Evolutionary conservation across 2,888 invertebrate species (phyloP).

Genomic region (Dendrolimus houi): DNA sequence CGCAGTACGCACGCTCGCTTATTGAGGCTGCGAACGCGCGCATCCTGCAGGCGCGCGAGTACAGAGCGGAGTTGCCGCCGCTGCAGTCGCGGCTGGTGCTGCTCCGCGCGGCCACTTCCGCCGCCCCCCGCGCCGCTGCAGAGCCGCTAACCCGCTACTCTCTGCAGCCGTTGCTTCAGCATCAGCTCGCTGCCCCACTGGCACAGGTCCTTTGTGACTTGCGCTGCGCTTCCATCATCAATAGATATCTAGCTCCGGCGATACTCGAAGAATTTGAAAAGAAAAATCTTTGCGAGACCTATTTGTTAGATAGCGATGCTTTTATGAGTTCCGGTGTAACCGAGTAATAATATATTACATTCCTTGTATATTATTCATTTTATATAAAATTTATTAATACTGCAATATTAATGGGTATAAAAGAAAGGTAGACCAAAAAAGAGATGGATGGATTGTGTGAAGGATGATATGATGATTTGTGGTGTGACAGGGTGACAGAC

Average conservation of each 20-base stretch:
- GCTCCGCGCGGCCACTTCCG: slow-evolving; percentile 18
- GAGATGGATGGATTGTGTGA: no score
- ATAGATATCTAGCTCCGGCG: slow-evolving; percentile 20
- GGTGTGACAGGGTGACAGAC: no score
- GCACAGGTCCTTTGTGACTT: slow-evolving; percentile 22
- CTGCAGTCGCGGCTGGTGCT: slow-evolving; percentile 26
- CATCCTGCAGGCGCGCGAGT: slow-evolving; percentile 17
- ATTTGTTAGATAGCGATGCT: slow-evolving; percentile 8
- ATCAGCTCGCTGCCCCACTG: slow-evolving; percentile 20
- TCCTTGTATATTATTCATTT: no score
- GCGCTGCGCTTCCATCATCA: slow-evolving; percentile 28
- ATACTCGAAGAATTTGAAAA: slow-evolving; percentile 21
- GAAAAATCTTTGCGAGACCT: slow-evolving; percentile 29
- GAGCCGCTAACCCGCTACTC: slow-evolving; percentile 9
- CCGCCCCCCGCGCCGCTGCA: slow-evolving; percentile 5
- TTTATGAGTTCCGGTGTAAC: slow-evolving; percentile 5
- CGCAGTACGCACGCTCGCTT: slow-evolving; percentile 27
- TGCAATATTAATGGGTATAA: no score
- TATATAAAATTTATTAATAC: no score
- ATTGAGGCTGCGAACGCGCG: slow-evolving; percentile 30
- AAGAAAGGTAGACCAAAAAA: no score
- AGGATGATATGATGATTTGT: no score
- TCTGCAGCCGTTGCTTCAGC: slow-evolving; percentile 5
- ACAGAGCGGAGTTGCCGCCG: slow-evolving; percentile 10
- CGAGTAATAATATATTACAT: no score